Evolutionary conservation across 2,888 invertebrate species (phyloP).

Genomic region (Pimpla rufipes): DNA sequence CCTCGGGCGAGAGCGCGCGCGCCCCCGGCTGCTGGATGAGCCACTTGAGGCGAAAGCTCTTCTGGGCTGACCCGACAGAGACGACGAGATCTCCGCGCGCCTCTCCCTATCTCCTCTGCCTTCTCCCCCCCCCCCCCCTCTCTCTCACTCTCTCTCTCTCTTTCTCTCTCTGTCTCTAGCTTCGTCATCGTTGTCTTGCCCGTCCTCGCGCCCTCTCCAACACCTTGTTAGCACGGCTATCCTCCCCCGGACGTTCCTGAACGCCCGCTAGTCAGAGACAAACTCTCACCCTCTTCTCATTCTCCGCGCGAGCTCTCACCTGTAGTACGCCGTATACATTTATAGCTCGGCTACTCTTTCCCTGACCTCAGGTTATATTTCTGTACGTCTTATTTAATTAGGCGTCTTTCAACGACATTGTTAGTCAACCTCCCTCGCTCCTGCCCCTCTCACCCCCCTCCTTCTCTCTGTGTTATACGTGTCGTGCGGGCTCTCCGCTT

Average conservation of each 20-base stretch:
- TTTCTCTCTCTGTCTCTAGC: slow-evolving; percentile 62
- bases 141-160: slow-evolving; percentile 54
- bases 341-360: slow-evolving; percentile 49
- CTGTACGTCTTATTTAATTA: slow-evolving; percentile 84
- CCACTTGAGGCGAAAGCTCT: slow-evolving; percentile 69
- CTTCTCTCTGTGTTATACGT: slow-evolving; percentile 45
- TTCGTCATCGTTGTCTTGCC: slow-evolving; percentile 58
- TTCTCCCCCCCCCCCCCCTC: slow-evolving; percentile 50
- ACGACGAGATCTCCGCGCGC: slow-evolving; percentile 59
- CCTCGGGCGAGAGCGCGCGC: slow-evolving; percentile 71
- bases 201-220: slow-evolving; percentile 75
- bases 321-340: slow-evolving; percentile 23
- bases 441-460: slow-evolving; percentile 44
- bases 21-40: slow-evolving; percentile 54
- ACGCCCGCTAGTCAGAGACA: slow-evolving; percentile 60
- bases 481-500: slow-evolving; percentile 59
- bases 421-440: slow-evolving; percentile 77
- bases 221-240: slow-evolving; percentile 80
- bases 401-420: slow-evolving; percentile 83
- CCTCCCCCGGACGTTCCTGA: slow-evolving; percentile 68
- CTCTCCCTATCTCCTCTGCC: slow-evolving; percentile 71
- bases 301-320: slow-evolving; percentile 35
- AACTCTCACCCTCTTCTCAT: slow-evolving; percentile 38
- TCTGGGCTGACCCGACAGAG: slow-evolving; percentile 78
- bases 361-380: slow-evolving; percentile 75